Base-by-base conservation (phyloP, 1,140 invertebrate genomes). In the Diploscapter pachys region DNA sequence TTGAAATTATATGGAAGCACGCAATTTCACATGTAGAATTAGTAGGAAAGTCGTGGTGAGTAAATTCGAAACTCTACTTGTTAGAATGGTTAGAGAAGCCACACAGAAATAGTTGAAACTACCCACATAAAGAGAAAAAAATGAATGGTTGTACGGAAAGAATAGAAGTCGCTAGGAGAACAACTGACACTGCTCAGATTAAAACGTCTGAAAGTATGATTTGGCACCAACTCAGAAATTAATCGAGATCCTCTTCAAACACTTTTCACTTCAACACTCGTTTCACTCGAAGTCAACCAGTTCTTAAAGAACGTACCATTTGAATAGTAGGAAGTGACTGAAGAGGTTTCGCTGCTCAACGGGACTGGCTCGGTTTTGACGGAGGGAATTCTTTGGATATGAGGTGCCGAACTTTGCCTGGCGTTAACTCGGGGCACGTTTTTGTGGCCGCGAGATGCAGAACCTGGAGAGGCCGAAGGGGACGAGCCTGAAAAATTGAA, bases 301-400 rank as follows among this genome's bases (percentile, higher is more conserved):
- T 50, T 57, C 13, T 31, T 13, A 55, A 49, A 31, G 31, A 63
- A 70, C 53, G 48, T 56, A 76, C 75, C 75, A 67, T 62, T 65
- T 9, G 59, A 56, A 71, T 76, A 76, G 53, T 67, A 78, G 79
- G 92, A 93, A 52, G 94, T 94, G 67, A 96, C 94, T 86, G 93
- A 95, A 85, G 93, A 95, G 85, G 93, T 95, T 87, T 97, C 95
- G 8, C 93, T 92, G 72, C 92, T 94, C 61, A 97, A 89, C 86
- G 95, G 92, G 13, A 96, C 93, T 11, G 92, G 92, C 3, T 92
- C 68, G 49, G 88, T 79, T 31, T 90, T 91, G 4, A 91, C 92
- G 4, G 93, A 93, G 85, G 94, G 93, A n/a, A 92, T 94, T 86
- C 94, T 92, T 8, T 94, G 92, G 48, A 80, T 51, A 9, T 76